Evolutionary conservation across 2,797 vertebrate genomes (phyloP), one percentile per base, ranked within the genome.

Genomic region (Hippoglossus hippoglossus): DNA sequence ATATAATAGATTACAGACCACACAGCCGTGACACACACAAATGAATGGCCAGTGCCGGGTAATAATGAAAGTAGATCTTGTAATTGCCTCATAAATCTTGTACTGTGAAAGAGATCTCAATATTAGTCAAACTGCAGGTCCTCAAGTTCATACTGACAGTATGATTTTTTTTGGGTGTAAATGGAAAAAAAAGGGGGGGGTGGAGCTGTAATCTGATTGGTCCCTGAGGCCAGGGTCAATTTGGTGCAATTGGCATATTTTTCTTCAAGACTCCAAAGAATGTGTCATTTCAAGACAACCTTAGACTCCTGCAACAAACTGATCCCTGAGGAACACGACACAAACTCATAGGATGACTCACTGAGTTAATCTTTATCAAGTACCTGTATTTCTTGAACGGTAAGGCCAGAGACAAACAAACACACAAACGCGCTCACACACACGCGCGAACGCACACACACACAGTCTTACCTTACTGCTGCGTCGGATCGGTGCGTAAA

Each of bases 381-480:
- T 15, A 10, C 4, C 67, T 12, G 39, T 52, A 44, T 49, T 18
- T 39, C 18, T 31, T 25, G 3, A 52, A 39, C 7, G 50, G 19
- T 18, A 39, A 39, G 12, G 12, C 36, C 36, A 39, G 13, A 39
- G 36, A 16, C 41, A 16, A 8, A 8, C 46, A 49, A 6, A 49
- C 19, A 49, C 6, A 49, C 19, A 49, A 5, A 49, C 47, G 2
- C n/a, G 46, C 18, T 7, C 44, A 8, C 18, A 46, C 44, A 8
- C 44, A 18, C 44, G 26, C 53, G 57, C n/a, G n/a, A n/a, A n/a
- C n/a, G n/a, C 58, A 63, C 4, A 12, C 25, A 28, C 31, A 46
- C 31, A n/a, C 21, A 21, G 46, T 41, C 82, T 86, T 82, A 92
- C 90, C 90, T 90, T 51, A 3, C 60, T 76, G 69, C 66, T 47